Evolutionary conservation across 2,113 vertebrate species (phyloP).

Genomic region (Struthidea cinerea): DNA sequence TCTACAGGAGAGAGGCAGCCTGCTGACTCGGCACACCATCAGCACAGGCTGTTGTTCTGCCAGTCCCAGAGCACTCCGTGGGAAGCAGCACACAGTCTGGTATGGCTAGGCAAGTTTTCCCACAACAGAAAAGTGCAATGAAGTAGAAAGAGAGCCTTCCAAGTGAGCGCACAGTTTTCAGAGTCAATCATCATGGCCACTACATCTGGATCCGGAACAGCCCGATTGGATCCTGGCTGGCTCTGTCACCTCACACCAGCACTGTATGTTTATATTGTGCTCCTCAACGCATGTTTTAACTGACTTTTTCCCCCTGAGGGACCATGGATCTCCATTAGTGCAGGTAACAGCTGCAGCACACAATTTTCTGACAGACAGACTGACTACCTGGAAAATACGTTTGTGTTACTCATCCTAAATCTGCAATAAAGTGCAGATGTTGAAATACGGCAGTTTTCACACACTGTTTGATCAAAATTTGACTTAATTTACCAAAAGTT

Average conservation of each 20-base stretch:
- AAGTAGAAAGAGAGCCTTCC: background rate
- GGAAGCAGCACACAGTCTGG: background rate
- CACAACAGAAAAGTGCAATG: rapidly evolving
- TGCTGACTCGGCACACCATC: background rate
- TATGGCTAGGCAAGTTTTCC: background rate
- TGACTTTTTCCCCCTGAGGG: background rate
- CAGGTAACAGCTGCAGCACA: background rate
- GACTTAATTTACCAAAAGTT: background rate
- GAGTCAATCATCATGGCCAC: background rate
- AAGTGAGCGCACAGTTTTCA: background rate
- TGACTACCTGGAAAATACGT: background rate
- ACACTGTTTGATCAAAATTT: background rate
- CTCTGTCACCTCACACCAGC: background rate
- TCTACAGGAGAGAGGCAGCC: background rate
- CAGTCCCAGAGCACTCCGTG: background rate
- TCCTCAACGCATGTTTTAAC: background rate
- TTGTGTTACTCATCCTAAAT: background rate
- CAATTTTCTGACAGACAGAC: background rate
- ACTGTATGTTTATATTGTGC: rapidly evolving
- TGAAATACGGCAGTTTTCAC: background rate
- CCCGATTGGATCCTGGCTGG: background rate
- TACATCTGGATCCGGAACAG: background rate
- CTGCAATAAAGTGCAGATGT: background rate
- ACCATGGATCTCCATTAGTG: background rate
- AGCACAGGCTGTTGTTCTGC: background rate